Conservation (phyloP, 2,888 invertebrate species). For the Idaea dimidiata region DNA sequence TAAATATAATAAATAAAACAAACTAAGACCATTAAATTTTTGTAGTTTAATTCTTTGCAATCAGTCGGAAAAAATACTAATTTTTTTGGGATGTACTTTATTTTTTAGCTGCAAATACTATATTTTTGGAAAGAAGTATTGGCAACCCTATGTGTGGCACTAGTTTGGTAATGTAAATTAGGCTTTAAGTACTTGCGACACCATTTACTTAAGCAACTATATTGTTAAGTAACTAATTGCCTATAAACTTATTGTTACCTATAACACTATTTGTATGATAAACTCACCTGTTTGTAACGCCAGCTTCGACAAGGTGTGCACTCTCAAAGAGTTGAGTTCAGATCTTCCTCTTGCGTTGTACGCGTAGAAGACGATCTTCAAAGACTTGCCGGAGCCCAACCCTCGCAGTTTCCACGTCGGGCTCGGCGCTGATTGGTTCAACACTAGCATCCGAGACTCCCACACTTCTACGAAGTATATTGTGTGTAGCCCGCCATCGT, state of each 20-base stretch:
- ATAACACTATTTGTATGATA: no score
- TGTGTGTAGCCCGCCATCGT: slow-evolving; percentile 89
- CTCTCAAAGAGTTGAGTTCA: slow-evolving; percentile 79
- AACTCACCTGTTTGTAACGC: slow-evolving; percentile 66
- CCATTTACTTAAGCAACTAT: no score
- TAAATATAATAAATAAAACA: no score
- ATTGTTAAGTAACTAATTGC: neutral
- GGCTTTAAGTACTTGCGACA: no score
- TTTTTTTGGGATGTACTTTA: no score
- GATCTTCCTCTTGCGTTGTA: slow-evolving; percentile 92
- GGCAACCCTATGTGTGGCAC: no score
- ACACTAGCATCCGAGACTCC: slow-evolving; percentile 81
- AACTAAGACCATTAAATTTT: no score
- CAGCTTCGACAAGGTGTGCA: slow-evolving; percentile 61
- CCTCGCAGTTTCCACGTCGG: slow-evolving; percentile 89
- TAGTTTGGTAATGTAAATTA: no score
- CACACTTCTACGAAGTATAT: slow-evolving; percentile 87
- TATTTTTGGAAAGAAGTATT: no score
- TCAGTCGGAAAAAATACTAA: no score
- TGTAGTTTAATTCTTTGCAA: no score
- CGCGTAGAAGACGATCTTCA: slow-evolving; percentile 90
- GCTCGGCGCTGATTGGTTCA: slow-evolving; percentile 85
- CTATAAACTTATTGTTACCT: neutral
- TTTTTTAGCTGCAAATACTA: no score
- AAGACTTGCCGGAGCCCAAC: slow-evolving; percentile 88